Conservation (phyloP, 1,140 invertebrate species). For the Drosophila grimshawi region DNA sequence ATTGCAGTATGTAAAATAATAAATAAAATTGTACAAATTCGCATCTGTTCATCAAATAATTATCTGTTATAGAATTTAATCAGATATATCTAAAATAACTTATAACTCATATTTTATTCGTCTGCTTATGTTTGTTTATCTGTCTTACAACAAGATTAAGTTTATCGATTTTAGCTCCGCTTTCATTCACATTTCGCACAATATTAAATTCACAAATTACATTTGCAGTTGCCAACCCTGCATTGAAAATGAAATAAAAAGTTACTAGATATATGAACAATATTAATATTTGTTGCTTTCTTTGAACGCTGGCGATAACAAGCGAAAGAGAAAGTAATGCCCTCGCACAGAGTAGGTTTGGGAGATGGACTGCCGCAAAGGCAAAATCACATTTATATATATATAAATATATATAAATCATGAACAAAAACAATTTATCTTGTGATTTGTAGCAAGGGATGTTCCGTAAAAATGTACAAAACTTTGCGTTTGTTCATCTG, state of each 20-base stretch:
- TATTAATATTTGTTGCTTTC: conserved; percentile 76
- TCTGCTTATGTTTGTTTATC: too few species aligned
- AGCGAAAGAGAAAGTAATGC: conserved; percentile 33
- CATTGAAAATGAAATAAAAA: conserved; percentile 72
- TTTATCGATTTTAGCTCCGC: too few species aligned
- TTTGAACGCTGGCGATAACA: conserved; percentile 58
- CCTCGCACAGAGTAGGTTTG: neutral
- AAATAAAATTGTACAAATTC: too few species aligned
- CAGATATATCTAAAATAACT: too few species aligned
- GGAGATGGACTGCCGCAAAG: conserved; percentile 40
- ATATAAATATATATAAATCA: conserved; percentile 81
- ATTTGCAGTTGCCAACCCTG: neutral
- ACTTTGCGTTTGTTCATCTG: conserved; percentile 50
- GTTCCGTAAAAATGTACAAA: conserved; percentile 31
- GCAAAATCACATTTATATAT: conserved; percentile 57
- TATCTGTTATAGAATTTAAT: too few species aligned
- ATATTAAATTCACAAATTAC: conserved; percentile 62
- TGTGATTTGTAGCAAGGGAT: conserved; percentile 77
- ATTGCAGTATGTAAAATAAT: too few species aligned
- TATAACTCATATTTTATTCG: too few species aligned
- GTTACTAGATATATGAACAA: conserved; percentile 67
- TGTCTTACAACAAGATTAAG: too few species aligned
- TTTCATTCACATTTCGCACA: neutral
- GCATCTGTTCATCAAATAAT: too few species aligned
- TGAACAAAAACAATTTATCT: conserved; percentile 82